Percentiles rank a stretch among this genome's conserved stretches.
Evolutionary conservation across 2,888 invertebrate species (phyloP).

Genomic region (Mantis religiosa): DNA sequence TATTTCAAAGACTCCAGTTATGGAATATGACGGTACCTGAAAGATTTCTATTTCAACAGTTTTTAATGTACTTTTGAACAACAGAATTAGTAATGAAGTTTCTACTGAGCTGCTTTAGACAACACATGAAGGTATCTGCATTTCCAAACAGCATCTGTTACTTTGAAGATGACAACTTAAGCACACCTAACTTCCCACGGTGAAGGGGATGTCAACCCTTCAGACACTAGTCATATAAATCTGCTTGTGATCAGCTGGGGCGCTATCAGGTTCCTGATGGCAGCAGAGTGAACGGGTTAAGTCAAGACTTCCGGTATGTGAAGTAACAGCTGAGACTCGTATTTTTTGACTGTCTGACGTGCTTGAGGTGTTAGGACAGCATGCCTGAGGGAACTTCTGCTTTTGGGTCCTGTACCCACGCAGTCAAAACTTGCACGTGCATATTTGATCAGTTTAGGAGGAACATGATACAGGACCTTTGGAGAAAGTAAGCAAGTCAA

Average conservation of each 20-base stretch:
- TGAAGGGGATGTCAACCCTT: not conserved
- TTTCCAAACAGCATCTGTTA: not conserved
- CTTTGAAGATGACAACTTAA: not conserved
- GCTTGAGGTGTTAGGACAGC: not conserved
- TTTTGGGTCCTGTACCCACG: not conserved
- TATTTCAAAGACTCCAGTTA: no score
- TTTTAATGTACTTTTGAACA: no score
- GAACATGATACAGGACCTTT: not conserved
- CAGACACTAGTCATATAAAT: not conserved
- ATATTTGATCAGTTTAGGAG: not conserved
- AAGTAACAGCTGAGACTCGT: not conserved
- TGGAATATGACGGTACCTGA: no score
- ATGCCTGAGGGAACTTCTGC: not conserved
- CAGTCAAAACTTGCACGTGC: not conserved
- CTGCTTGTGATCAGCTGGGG: not conserved
- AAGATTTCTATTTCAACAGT: no score
- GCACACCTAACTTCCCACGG: not conserved
- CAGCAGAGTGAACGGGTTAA: not conserved
- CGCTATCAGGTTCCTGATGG: not conserved
- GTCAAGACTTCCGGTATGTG: not conserved
- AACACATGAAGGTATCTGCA: not conserved
- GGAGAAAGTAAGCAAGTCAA: not conserved
- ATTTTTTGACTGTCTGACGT: not conserved
- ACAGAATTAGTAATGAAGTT: no score
- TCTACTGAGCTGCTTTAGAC: no score